Conservation (phyloP, 2,113 vertebrate species). For the Trichomycterus rosablanca region DNA sequence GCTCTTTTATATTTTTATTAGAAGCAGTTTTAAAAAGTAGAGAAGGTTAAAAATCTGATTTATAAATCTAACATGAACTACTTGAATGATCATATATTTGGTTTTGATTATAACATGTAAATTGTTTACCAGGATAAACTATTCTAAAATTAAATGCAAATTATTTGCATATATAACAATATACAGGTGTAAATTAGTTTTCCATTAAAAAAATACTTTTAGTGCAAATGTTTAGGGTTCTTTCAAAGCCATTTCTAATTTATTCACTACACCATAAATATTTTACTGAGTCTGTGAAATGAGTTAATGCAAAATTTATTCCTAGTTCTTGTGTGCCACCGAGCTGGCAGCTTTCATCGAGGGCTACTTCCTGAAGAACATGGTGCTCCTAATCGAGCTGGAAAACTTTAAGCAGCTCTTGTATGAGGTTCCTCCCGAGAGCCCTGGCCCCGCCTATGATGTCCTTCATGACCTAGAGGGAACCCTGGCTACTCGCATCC, state of each 20-base stretch:
- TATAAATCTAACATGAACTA: too few relatives aligned
- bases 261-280: background rate
- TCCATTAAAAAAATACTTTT: too few relatives aligned
- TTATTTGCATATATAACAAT: too few relatives aligned
- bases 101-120: too few relatives aligned
- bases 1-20: too few relatives aligned
- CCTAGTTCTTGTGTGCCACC: conserved; percentile 65
- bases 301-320: background rate
- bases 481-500: conserved; percentile 90
- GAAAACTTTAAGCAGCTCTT: conserved; percentile 95
- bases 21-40: too few relatives aligned
- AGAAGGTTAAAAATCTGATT: too few relatives aligned
- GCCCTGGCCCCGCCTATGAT: conserved; percentile 69
- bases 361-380: conserved; percentile 77
- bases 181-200: too few relatives aligned
- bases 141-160: too few relatives aligned
- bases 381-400: conserved; percentile 72
- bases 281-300: background rate
- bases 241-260: background rate
- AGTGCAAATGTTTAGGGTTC: too few relatives aligned
- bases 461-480: conserved; percentile 92
- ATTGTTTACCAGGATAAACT: too few relatives aligned
- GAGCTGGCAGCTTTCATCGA: conserved; percentile 72
- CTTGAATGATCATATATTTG: too few relatives aligned
- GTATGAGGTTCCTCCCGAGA: conserved; percentile 81